Evolutionary conservation across 2,797 vertebrate species (phyloP), one percentile per base, ranked within the genome.

Genomic region (Sebastes hubbsi): DNA sequence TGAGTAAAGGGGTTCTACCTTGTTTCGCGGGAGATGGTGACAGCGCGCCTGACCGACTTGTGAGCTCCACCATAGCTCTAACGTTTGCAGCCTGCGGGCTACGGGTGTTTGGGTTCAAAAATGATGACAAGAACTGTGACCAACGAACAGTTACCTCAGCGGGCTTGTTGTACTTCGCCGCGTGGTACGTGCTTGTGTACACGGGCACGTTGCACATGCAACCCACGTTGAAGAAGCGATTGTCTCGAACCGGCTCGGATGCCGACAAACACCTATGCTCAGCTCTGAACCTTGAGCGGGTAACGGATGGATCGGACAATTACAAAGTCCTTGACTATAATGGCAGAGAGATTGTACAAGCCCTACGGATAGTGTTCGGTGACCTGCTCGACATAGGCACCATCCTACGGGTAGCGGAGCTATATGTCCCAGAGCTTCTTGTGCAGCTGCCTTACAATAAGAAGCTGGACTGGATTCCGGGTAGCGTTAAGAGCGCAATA

Each of bases 101-200:
- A 14, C 3, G 49, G 3, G 56, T 59, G 24, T 25, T 36, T 34
- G 5, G 49, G 8, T 20, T 52, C 20, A 18, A 52, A 6, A 32
- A 8, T 8, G 6, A 9, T n/a, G 46, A n/a, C 46, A 8, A n/a
- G 2, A 4, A 8, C 30, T 32, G 46, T 0, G n/a, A 1, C 3
- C 9, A 2, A 0, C 1, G 8, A 14, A 18, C 46, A 3, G 73
- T 69, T 5, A 73, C 69, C 5, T 1, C 20, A 1, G 75, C 80
- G 0, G 75, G 81, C 1, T 6, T 82, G 22, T 29, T 82, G 27
- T 82, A 82, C 52, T 82, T 67, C 6, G 68, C 30, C 0, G 80
- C 74, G 1, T 82, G 80, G 80, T 82, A 82, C 29, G 32, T 77
- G 4, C 62, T 82, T 0, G 80, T 82, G 29, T 82, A 82, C 29